phyloP scores from a whole-genome alignment of 2,888 invertebrate species.

The Brachyopa scutellaris region DNA sequence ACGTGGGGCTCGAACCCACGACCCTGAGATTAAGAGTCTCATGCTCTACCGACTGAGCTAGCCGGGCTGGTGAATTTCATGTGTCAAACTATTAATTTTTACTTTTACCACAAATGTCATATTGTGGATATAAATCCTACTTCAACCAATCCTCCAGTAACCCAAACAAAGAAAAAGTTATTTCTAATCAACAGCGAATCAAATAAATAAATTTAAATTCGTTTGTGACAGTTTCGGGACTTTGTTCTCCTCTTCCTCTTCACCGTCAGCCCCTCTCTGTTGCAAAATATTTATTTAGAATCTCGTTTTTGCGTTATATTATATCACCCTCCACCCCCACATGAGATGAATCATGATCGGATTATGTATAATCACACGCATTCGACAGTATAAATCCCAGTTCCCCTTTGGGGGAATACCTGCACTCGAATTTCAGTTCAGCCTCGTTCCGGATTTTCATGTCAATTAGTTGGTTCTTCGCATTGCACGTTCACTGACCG shows the following conservation, averaged over 20 bases:
- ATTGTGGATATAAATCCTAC: neutral
- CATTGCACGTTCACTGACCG: neutral
- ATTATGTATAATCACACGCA: neutral
- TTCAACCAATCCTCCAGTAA: too few species aligned
- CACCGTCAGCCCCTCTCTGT: too few species aligned
- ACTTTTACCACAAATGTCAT: neutral
- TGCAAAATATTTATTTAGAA: slow-evolving; percentile 3
- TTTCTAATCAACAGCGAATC: too few species aligned
- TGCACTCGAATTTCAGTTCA: neutral
- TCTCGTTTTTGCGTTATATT: too few species aligned
- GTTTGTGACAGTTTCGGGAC: too few species aligned
- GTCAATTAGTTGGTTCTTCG: neutral
- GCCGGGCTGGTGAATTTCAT: slow-evolving; percentile 30
- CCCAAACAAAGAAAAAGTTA: too few species aligned
- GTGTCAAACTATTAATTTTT: neutral
- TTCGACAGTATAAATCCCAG: neutral
- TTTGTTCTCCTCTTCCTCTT: too few species aligned
- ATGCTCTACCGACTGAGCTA: slow-evolving; percentile 73
- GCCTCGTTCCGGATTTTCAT: neutral
- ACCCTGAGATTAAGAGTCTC: slow-evolving; percentile 74
- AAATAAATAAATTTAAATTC: too few species aligned
- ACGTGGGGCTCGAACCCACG: slow-evolving; percentile 79
- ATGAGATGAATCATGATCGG: neutral
- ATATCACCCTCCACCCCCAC: too few species aligned
- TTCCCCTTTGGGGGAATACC: neutral